Evolutionary conservation across 1,140 invertebrate species (phyloP), one percentile per base, ranked within the genome.

Genomic region (Drosophila pandora): DNA sequence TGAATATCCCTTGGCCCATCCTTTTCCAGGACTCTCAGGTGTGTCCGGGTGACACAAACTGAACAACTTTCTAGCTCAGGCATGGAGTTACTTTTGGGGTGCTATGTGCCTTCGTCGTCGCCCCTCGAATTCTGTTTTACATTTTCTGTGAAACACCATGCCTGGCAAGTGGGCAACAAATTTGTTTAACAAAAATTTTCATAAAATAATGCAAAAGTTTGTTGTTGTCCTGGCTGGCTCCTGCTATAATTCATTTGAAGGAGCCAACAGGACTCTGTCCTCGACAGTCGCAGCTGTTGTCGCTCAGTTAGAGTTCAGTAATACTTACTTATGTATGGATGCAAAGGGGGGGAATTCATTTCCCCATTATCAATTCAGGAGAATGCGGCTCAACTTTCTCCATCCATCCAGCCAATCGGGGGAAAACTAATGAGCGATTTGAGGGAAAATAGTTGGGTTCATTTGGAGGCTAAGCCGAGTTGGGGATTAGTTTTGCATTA

Each of bases 171-270:
- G 47, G 53, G 69, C 62, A 55, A 68, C 72, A 76, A 76, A 76
- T 76, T 76, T 76, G 73, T 68, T 76, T 56, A 76, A 76, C 73
- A 65, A 76, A 75, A 76, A 56, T 76, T 76, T 43, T 68, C 73
- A 76, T 76, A 76, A 76, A 76, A 76, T 76, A 76, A 76, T 76
- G 73, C 62, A 76, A 76, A 76, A 76, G 73, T 76, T 85, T 65
- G 58, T 47, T 57, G 41, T 21, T 43, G 34, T 37, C 34, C 41
- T 43, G 41, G n/a, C 41, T 43, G 72, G 47, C 25, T 57, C 13
- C 23, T 59, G 43, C 57, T 76, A 74, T 73, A 74, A 74, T 72
- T 70, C 76, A 76, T 76, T 78, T 87, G 52, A 34, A 49, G 52
- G 43, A 70, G 64, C 52, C n/a, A 69, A 57, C 52, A 57, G 50